Evolutionary conservation across 2,888 invertebrate species (phyloP).

Genomic region (Cantharis nigra): DNA sequence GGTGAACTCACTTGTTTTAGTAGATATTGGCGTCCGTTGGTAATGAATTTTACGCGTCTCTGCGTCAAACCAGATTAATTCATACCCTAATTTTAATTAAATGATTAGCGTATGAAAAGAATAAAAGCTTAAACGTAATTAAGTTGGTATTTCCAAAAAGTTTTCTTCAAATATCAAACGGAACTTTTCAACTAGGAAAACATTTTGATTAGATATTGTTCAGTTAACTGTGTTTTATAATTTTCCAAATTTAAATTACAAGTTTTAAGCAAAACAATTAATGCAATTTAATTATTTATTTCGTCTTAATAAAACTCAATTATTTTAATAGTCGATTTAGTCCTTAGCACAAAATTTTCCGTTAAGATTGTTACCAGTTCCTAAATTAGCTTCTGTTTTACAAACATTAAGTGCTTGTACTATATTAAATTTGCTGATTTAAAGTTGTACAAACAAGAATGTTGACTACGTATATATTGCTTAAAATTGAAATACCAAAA

Average conservation of each 20-base stretch:
- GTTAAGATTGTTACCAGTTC: not conserved
- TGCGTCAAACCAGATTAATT: constrained; percentile 44
- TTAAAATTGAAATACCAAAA: not conserved
- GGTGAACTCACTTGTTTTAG: constrained; percentile 25
- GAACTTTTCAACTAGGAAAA: not conserved
- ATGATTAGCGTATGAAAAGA: constrained; percentile 49
- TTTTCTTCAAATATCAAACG: constrained; percentile 34
- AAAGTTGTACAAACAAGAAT: not conserved
- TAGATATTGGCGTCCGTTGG: constrained; percentile 24
- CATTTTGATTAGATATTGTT: constrained; percentile 14
- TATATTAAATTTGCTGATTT: not conserved
- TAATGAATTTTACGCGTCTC: constrained; percentile 43
- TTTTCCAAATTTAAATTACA: not conserved
- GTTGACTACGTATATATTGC: not conserved
- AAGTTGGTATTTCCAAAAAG: constrained; percentile 41
- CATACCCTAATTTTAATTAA: constrained; percentile 48
- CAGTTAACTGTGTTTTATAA: constrained; percentile 18
- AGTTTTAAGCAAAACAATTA: not conserved
- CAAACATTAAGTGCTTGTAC: not conserved
- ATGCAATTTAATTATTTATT: not conserved
- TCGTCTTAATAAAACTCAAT: not conserved
- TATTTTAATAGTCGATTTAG: not conserved
- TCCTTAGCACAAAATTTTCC: not conserved
- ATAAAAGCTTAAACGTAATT: constrained; percentile 44
- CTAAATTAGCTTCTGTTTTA: not conserved